phyloP scores from a whole-genome alignment of 1,140 invertebrate genomes.

The Octopus sinensis region DNA sequence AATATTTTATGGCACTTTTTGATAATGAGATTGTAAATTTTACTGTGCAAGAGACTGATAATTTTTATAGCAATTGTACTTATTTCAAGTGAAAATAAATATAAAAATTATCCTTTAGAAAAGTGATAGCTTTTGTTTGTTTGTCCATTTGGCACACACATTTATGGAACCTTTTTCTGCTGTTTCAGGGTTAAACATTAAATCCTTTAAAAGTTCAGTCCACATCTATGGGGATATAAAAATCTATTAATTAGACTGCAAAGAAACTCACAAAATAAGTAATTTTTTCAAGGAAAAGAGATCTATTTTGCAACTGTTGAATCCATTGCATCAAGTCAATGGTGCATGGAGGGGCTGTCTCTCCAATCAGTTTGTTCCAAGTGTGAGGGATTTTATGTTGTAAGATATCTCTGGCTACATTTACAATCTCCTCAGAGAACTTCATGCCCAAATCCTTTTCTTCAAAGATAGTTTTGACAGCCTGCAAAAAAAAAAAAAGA shows the following conservation, averaged over 20 bases:
- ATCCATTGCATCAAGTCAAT: conserved; percentile 50
- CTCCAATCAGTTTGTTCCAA: conserved; percentile 50
- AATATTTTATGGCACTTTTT: too few species aligned
- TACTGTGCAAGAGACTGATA: too few species aligned
- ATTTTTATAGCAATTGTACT: too few species aligned
- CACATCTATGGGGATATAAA: too few species aligned
- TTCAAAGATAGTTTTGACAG: conserved; percentile 52
- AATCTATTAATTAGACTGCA: background rate
- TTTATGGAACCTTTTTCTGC: too few species aligned
- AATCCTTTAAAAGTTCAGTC: too few species aligned
- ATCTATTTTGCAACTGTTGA: conserved; percentile 46
- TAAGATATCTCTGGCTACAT: conserved; percentile 54
- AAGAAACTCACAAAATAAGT: conserved; percentile 40
- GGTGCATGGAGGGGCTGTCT: conserved; percentile 48
- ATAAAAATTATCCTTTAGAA: too few species aligned
- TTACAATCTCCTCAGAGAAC: conserved; percentile 42
- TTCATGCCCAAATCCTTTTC: conserved; percentile 48
- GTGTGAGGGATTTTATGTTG: conserved; percentile 49
- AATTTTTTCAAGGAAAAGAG: conserved; percentile 54
- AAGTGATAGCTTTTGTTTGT: too few species aligned
- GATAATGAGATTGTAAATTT: too few species aligned
- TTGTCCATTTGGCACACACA: too few species aligned
- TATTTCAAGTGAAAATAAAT: too few species aligned
- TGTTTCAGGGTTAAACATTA: too few species aligned
- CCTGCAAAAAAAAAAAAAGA: conserved; percentile 32